Conservation (phyloP, 2,113 vertebrate genomes). For the Xerus inauris region DNA sequence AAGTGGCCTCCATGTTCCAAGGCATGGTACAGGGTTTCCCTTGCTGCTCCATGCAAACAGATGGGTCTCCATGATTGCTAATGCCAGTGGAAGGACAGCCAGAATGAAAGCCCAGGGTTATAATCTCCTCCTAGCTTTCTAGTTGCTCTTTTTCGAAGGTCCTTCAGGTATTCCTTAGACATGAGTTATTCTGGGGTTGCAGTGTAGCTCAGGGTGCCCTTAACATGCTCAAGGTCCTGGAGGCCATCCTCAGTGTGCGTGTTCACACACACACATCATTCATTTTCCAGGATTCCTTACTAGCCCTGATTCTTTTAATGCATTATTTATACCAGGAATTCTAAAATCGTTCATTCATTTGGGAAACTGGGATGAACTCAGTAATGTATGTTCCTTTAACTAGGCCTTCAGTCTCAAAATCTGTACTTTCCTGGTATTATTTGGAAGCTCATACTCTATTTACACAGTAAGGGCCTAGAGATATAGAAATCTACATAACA, state of each 20-base stretch:
- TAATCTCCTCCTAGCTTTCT: background rate
- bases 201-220: background rate
- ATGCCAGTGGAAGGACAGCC: background rate
- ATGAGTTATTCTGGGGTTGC: background rate
- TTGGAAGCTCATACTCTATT: background rate
- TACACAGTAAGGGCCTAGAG: background rate
- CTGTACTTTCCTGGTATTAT: too few relatives aligned
- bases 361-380: background rate
- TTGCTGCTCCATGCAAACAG: background rate
- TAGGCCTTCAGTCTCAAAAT: background rate
- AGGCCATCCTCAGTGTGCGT: background rate
- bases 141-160: background rate
- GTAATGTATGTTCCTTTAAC: background rate
- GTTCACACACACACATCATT: background rate
- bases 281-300: background rate
- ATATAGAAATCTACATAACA: background rate
- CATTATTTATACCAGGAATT: background rate
- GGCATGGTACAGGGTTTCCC: rapidly evolving
- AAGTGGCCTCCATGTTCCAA: too few relatives aligned
- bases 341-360: background rate
- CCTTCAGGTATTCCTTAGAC: background rate
- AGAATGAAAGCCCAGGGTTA: background rate
- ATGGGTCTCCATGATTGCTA: background rate
- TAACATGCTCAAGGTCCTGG: background rate
- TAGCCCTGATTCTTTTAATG: background rate